Percentiles rank a stretch among this genome's conserved stretches.
Conservation (phyloP, 35 echinoderm and acorn worm species). For the Nesometra sesokonis region DNA sequence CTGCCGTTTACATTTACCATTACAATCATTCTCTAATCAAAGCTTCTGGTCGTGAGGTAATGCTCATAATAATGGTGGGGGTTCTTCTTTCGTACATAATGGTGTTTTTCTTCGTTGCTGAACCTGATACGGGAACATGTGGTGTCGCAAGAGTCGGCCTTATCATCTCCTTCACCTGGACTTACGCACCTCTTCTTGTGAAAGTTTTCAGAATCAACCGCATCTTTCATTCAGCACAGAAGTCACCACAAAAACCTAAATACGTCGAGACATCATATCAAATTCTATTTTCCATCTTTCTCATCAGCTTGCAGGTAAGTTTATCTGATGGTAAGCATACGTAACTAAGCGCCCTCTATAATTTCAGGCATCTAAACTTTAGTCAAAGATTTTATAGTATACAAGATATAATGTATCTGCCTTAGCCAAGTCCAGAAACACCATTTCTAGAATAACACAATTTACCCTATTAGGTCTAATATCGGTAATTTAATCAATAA, state of each 20-base stretch:
- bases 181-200: background rate
- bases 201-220: background rate
- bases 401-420: no score
- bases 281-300: background rate
- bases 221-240: background rate
- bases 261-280: background rate
- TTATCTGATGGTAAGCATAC: background rate
- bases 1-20: background rate
- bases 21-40: background rate
- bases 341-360: no score
- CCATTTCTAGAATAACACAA: no score
- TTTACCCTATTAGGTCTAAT: no score
- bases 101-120: constrained; percentile 5
- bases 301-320: background rate
- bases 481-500: no score
- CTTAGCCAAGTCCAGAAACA: no score
- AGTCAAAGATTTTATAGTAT: no score
- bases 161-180: background rate
- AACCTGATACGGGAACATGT: background rate
- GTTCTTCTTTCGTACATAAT: constrained; percentile 1
- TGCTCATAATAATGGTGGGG: background rate
- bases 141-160: background rate
- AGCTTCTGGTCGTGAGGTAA: constrained; percentile 5
- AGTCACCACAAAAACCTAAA: background rate
- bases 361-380: background rate